A percentile compares a stretch with the other conserved stretches of the same genome.
Evolutionary conservation across 2,888 invertebrate genomes (phyloP).

Genomic region (Adelphocoris suturalis): DNA sequence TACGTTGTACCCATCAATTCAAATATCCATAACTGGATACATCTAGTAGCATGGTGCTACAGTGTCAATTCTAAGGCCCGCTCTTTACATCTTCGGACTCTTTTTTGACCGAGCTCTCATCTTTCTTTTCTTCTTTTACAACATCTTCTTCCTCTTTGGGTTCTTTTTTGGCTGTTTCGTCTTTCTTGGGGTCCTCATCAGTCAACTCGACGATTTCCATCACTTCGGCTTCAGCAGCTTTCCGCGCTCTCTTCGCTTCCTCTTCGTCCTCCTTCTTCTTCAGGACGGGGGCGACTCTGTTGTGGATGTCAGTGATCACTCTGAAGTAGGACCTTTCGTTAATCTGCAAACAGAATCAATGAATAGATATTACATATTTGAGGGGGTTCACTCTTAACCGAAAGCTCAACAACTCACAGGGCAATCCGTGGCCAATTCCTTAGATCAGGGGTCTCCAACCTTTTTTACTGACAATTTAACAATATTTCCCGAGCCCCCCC

Average conservation of each 20-base stretch:
- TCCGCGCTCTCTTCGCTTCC: background rate
- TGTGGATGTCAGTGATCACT: slow-evolving; percentile 41
- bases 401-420: too few relatives aligned
- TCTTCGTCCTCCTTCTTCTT: slow-evolving; percentile 57
- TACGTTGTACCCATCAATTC: background rate
- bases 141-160: background rate
- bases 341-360: background rate
- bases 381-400: too few relatives aligned
- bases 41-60: background rate
- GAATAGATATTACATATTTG: too few relatives aligned
- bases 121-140: slow-evolving; percentile 48
- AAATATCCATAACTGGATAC: background rate
- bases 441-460: too few relatives aligned
- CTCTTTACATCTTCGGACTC: background rate
- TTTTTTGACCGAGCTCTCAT: background rate
- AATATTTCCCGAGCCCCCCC: too few relatives aligned
- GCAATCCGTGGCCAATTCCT: too few relatives aligned
- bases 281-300: slow-evolving; percentile 38
- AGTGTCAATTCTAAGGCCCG: background rate
- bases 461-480: too few relatives aligned
- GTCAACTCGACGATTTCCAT: slow-evolving; percentile 62
- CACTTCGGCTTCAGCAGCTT: slow-evolving; percentile 52
- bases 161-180: background rate
- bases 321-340: slow-evolving; percentile 60
- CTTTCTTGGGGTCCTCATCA: slow-evolving; percentile 42